These are phyloP conservation scores for Prosopocoilus inquinatus DNA, from an alignment of 2,888 invertebrate genomes.

Conservation along the genomic window DNA sequence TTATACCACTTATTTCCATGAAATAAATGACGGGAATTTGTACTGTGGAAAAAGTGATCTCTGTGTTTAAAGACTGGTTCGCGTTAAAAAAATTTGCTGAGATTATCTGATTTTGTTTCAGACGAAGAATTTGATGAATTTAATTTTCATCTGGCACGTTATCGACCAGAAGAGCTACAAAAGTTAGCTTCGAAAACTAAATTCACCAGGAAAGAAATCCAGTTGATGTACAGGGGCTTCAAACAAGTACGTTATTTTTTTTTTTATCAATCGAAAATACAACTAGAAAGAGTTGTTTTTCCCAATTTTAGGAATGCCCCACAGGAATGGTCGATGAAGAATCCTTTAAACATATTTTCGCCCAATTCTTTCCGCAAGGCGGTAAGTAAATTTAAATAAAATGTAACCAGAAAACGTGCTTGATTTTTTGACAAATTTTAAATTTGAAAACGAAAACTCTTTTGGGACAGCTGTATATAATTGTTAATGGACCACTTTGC, in stretches of 20 bases:
- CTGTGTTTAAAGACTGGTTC: no score
- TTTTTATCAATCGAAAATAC: not conserved
- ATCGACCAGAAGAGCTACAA: slow-evolving; percentile 78
- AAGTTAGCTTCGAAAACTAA: slow-evolving; percentile 74
- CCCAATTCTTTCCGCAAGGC: slow-evolving; percentile 87
- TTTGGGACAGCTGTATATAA: no score
- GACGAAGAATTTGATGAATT: slow-evolving; percentile 72
- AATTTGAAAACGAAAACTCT: no score
- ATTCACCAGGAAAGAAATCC: slow-evolving; percentile 81
- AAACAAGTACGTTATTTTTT: slow-evolving; percentile 65
- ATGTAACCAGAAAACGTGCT: not conserved
- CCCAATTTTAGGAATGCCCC: slow-evolving; percentile 68
- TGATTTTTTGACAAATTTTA: no score
- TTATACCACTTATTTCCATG: no score
- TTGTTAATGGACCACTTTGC: no score
- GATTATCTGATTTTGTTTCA: slow-evolving; percentile 48
- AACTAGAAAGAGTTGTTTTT: not conserved
- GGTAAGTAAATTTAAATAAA: slow-evolving; percentile 57
- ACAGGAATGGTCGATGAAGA: slow-evolving; percentile 86
- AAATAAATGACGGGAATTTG: no score
- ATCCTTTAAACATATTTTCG: slow-evolving; percentile 83
- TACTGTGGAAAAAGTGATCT: no score
- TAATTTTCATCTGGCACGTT: slow-evolving; percentile 60
- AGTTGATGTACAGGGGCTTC: slow-evolving; percentile 86
- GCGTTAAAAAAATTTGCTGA: no score